These are phyloP conservation scores for Centruroides sculpturatus DNA, from an alignment of 1,140 invertebrate species.

Conservation along the genomic window DNA sequence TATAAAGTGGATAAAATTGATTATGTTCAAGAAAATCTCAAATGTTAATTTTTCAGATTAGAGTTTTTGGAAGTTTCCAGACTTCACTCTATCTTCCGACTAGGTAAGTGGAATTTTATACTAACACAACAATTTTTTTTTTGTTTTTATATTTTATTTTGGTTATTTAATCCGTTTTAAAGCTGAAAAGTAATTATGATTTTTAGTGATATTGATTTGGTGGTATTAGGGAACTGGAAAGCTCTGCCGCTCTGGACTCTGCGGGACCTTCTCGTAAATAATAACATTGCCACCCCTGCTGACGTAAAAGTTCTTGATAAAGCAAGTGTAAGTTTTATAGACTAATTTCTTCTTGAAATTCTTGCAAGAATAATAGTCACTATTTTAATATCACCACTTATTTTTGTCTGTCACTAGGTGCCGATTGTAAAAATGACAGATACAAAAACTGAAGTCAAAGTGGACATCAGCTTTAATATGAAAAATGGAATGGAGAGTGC, in stretches of 20 bases:
- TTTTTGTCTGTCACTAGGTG: not conserved
- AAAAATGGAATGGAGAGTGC: constrained; percentile 85
- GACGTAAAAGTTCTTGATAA: constrained; percentile 90
- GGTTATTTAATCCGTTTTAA: too few relatives aligned
- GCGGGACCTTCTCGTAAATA: constrained; percentile 70
- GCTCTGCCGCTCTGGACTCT: constrained; percentile 75
- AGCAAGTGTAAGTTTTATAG: constrained; percentile 45
- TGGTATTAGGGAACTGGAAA: constrained; percentile 88
- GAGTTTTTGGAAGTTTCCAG: too few relatives aligned
- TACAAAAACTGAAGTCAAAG: constrained; percentile 2
- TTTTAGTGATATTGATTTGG: constrained; percentile 84
- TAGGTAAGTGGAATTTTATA: too few relatives aligned
- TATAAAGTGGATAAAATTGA: too few relatives aligned
- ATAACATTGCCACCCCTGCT: constrained; percentile 67
- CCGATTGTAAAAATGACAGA: constrained; percentile 5
- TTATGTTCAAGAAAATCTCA: too few relatives aligned
- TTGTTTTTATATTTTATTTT: too few relatives aligned
- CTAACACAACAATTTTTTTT: too few relatives aligned
- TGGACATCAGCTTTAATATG: constrained; percentile 96
- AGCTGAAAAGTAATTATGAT: not conserved
- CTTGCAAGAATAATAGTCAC: not conserved
- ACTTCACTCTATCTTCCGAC: too few relatives aligned
- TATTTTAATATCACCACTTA: not conserved
- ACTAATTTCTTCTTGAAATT: not conserved
- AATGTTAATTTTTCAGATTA: too few relatives aligned